Evolutionary conservation across 2,888 invertebrate species (phyloP).

Genomic region (Hyposoter dolosus): DNA sequence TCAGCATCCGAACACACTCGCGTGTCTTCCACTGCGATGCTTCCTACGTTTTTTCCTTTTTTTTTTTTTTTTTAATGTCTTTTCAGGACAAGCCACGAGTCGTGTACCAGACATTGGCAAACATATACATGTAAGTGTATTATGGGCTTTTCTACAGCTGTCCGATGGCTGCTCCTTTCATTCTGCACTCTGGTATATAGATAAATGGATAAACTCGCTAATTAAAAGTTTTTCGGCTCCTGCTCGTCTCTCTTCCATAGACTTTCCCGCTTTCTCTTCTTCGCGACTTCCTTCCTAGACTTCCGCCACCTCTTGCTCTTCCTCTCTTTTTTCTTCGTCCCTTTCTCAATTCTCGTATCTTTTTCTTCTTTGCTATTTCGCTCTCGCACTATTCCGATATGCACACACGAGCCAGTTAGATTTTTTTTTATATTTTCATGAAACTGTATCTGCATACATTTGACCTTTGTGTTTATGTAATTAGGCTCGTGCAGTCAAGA

Average conservation of each 20-base stretch:
- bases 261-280: conserved; percentile 17
- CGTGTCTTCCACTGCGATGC: conserved; percentile 46
- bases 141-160: conserved; percentile 42
- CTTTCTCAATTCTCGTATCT: background rate
- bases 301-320: background rate
- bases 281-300: background rate
- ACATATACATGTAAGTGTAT: conserved; percentile 5
- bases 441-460: background rate
- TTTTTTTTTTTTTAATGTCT: conserved; percentile 47
- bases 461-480: background rate
- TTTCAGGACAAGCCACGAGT: conserved; percentile 32
- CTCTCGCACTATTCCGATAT: background rate
- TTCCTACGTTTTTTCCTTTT: conserved; percentile 15
- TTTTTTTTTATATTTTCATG: background rate
- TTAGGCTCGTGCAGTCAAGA: background rate
- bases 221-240: conserved; percentile 79
- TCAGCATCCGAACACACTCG: conserved; percentile 57
- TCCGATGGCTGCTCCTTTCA: conserved; percentile 73
- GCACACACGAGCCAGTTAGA: background rate
- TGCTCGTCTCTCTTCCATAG: conserved; percentile 32
- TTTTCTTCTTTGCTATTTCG: background rate
- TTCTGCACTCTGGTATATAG: conserved; percentile 67
- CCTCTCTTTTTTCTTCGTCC: conserved; percentile 11
- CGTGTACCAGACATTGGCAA: conserved; percentile 42
- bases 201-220: conserved; percentile 81